Evolutionary conservation across 2,888 invertebrate species (phyloP).

Genomic region (Anthrax anthrax): DNA sequence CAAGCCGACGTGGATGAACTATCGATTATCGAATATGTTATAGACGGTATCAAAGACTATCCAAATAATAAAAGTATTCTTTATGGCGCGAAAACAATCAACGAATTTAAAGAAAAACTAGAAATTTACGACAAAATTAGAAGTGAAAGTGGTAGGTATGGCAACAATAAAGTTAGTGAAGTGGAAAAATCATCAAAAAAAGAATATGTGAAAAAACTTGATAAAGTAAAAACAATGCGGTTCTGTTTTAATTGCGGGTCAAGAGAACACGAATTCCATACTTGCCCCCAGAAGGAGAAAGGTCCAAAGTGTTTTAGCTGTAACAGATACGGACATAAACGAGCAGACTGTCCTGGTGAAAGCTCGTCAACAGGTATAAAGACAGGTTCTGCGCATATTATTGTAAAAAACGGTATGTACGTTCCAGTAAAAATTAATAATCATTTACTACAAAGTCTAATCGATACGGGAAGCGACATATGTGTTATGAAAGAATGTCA

Average conservation of each 20-base stretch:
- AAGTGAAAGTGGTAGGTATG: background rate
- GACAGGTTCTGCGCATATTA: background rate
- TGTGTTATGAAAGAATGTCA: background rate
- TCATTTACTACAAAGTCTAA: background rate
- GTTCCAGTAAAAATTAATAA: background rate
- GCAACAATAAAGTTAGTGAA: background rate
- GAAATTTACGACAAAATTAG: background rate
- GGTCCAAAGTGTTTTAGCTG: slow-evolving; percentile 1
- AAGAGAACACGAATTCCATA: background rate
- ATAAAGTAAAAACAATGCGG: background rate
- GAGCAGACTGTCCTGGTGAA: background rate
- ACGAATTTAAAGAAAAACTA: too few relatives aligned
- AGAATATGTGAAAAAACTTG: too few relatives aligned
- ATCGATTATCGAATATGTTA: background rate
- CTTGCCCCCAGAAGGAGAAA: background rate
- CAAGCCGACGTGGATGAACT: background rate
- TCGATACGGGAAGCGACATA: background rate
- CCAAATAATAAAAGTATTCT: background rate
- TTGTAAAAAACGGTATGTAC: background rate
- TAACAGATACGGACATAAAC: slow-evolving; percentile 1
- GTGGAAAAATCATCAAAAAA: background rate
- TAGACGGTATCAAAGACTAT: background rate
- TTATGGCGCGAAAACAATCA: background rate
- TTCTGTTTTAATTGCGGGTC: background rate
- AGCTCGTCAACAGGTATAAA: background rate